These are phyloP conservation scores for Suncus etruscus DNA, from an alignment of 2,113 vertebrate genomes.

Conservation along the genomic window DNA sequence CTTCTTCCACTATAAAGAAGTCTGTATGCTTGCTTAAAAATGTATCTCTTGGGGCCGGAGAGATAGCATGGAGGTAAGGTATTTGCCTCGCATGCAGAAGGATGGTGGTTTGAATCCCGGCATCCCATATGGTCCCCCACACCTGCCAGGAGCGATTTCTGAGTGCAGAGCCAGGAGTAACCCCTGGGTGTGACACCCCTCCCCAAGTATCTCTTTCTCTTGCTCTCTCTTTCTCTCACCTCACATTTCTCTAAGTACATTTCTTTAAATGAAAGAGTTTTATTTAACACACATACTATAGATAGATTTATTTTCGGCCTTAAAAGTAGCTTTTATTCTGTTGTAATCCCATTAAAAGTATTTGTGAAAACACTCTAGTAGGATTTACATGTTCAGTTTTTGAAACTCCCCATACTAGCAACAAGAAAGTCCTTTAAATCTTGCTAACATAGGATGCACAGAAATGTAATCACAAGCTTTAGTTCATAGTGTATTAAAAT, in stretches of 20 bases:
- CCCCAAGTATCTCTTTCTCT: not conserved
- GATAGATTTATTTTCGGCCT: not conserved
- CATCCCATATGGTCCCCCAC: too few relatives aligned
- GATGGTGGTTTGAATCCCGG: too few relatives aligned
- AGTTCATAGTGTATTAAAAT: not conserved
- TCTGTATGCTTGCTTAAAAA: too few relatives aligned
- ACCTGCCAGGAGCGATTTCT: too few relatives aligned
- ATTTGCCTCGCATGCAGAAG: too few relatives aligned
- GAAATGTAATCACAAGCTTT: not conserved
- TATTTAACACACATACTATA: not conserved
- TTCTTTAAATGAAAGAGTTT: too few relatives aligned
- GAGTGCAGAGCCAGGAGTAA: too few relatives aligned
- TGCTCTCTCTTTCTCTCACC: not conserved
- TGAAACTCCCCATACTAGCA: not conserved
- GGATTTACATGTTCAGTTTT: not conserved
- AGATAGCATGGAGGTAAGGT: too few relatives aligned
- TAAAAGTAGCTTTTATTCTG: not conserved
- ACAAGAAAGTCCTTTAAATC: not conserved
- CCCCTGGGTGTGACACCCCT: too few relatives aligned
- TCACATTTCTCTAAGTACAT: not conserved
- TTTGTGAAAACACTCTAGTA: not conserved
- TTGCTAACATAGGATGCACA: not conserved
- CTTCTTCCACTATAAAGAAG: too few relatives aligned
- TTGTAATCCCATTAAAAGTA: not conserved
- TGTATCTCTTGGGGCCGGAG: too few relatives aligned